Evolutionary conservation across 1,140 invertebrate genomes (phyloP).

Genomic region (Bombus pyrosoma): DNA sequence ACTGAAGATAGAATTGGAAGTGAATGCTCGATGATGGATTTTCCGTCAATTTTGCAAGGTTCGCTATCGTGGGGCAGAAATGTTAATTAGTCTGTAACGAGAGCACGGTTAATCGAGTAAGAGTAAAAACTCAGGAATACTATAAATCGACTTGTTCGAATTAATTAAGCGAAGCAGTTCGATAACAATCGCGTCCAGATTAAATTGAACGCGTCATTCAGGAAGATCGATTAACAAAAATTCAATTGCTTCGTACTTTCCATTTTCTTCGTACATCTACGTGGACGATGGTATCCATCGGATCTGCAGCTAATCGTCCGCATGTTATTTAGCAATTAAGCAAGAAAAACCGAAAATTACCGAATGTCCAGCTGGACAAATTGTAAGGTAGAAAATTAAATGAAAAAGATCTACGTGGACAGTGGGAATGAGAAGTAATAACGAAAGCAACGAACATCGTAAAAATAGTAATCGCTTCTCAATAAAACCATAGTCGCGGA

Average conservation of each 20-base stretch:
- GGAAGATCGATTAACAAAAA: conserved; percentile 25
- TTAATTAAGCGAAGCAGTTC: conserved; percentile 4
- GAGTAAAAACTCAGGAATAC: neutral
- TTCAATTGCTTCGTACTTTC: neutral
- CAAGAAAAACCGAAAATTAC: too few relatives aligned
- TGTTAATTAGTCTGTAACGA: neutral
- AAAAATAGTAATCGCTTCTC: too few relatives aligned
- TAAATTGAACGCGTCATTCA: neutral
- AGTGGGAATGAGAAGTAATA: too few relatives aligned
- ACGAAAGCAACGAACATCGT: neutral
- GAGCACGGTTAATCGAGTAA: neutral
- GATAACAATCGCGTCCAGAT: neutral
- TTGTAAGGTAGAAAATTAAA: too few relatives aligned
- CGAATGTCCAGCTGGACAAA: too few relatives aligned
- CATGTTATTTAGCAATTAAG: too few relatives aligned
- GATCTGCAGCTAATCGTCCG: too few relatives aligned
- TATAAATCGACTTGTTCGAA: neutral
- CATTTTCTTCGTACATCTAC: neutral
- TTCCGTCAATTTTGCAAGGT: neutral
- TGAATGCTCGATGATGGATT: neutral
- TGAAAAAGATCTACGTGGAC: too few relatives aligned
- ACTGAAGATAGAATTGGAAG: neutral
- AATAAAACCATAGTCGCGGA: too few relatives aligned
- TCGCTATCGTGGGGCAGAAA: neutral
- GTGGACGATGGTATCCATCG: neutral